Percentiles rank a stretch among this genome's conserved stretches.
phyloP scores from a whole-genome alignment of 2,888 invertebrate genomes.

The Lymantria monacha region DNA sequence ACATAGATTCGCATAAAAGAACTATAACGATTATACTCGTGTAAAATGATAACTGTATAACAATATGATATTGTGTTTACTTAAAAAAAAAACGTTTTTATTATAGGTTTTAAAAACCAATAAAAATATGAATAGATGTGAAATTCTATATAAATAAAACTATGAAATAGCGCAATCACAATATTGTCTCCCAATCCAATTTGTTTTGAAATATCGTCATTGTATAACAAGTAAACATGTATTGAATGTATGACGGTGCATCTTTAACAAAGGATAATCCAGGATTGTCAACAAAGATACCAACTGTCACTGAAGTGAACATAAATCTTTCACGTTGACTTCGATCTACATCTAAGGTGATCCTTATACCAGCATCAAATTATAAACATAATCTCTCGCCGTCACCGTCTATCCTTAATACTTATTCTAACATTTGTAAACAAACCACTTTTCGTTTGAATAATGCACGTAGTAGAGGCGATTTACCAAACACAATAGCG shows the following conservation, averaged over 20 bases:
- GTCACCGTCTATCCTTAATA: conserved; percentile 60
- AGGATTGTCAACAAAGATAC: conserved; percentile 62
- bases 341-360: conserved; percentile 60
- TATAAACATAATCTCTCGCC: conserved; percentile 55
- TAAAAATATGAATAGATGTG: conserved; percentile 28
- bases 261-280: conserved; percentile 73
- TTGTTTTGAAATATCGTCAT: conserved; percentile 24
- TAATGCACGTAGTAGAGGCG: conserved; percentile 73
- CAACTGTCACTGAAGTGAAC: conserved; percentile 68
- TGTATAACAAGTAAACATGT: conserved; percentile 55
- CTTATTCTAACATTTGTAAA: conserved; percentile 68
- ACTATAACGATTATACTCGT: too few relatives aligned
- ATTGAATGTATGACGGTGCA: conserved; percentile 61
- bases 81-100: background rate
- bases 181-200: conserved; percentile 34
- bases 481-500: conserved; percentile 75
- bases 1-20: too few relatives aligned
- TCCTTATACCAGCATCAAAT: conserved; percentile 40
- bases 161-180: conserved; percentile 32
- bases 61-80: too few relatives aligned
- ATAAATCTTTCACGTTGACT: conserved; percentile 73
- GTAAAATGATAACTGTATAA: too few relatives aligned
- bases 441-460: conserved; percentile 78
- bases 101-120: conserved; percentile 18
- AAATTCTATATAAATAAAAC: conserved; percentile 29